Evolutionary conservation across 2,888 invertebrate species (phyloP).

Genomic region (Lagria hirta): DNA sequence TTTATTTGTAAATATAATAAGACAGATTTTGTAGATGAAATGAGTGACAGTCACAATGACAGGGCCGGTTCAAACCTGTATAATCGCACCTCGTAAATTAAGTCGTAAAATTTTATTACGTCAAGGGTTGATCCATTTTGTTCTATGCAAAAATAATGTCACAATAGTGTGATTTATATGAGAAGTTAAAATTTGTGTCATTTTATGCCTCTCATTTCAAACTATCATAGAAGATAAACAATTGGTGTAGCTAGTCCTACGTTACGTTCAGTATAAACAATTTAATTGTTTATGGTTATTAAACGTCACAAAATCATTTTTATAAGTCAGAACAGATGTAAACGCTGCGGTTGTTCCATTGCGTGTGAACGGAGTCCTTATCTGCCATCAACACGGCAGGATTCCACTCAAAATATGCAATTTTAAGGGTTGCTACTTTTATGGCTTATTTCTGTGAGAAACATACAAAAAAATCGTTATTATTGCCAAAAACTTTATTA

Average conservation of each 20-base stretch:
- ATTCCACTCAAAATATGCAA: slow-evolving; percentile 42
- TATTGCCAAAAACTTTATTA: too few species aligned
- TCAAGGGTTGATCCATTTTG: slow-evolving; percentile 11
- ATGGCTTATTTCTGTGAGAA: slow-evolving; percentile 36
- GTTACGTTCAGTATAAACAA: too few species aligned
- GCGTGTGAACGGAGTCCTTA: slow-evolving; percentile 47
- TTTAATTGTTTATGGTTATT: too few species aligned
- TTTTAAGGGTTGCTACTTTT: slow-evolving; percentile 35
- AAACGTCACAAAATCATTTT: too few species aligned
- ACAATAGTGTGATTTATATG: slow-evolving; percentile 20
- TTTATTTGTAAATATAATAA: too few species aligned
- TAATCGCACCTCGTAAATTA: slow-evolving; percentile 21
- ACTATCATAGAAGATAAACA: too few species aligned
- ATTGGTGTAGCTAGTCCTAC: too few species aligned
- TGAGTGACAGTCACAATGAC: too few species aligned
- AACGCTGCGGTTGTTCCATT: slow-evolving; percentile 25
- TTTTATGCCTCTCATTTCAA: too few species aligned
- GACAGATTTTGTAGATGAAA: too few species aligned
- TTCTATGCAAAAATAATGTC: slow-evolving; percentile 13
- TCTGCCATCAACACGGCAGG: slow-evolving; percentile 40
- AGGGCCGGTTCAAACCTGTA: slow-evolving; percentile 15
- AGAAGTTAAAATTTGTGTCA: too few species aligned
- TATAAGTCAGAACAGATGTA: slow-evolving; percentile 22
- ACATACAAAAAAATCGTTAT: too few species aligned
- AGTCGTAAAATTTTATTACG: slow-evolving; percentile 18